Evolutionary conservation across 2,113 vertebrate genomes (phyloP).

Genomic region (Platysternon megacephalum): DNA sequence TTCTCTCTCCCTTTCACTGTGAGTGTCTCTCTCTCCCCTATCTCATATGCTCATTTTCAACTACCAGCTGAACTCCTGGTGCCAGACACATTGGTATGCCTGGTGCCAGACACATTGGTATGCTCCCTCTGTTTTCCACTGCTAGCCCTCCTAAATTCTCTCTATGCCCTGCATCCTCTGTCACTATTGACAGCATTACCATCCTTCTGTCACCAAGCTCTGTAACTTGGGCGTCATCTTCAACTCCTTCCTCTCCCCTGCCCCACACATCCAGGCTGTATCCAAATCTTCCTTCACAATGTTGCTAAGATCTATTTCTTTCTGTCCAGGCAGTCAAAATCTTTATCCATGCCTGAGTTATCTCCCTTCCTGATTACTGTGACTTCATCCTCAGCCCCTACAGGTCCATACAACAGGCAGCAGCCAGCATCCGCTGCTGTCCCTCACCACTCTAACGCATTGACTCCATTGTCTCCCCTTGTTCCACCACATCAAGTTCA

Average conservation of each 20-base stretch:
- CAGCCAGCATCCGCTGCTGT: background rate
- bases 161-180: background rate
- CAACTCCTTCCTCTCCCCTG: background rate
- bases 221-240: background rate
- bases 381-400: too few relatives aligned
- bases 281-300: fast-evolving
- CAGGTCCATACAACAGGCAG: background rate
- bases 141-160: too few relatives aligned
- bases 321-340: background rate
- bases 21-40: background rate
- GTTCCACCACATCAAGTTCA: fast-evolving
- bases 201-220: background rate
- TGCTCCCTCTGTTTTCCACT: too few relatives aligned
- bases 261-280: background rate
- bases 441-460: fast-evolving
- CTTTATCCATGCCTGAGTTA: background rate
- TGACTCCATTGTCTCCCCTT: background rate
- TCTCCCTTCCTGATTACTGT: background rate
- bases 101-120: too few relatives aligned
- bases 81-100: too few relatives aligned
- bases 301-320: background rate
- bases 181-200: background rate
- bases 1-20: background rate
- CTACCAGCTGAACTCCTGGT: too few relatives aligned
- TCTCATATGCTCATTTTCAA: background rate